These are phyloP conservation scores for Platyscapa corneri DNA, from an alignment of 1,140 invertebrate species.

Conservation along the genomic window DNA sequence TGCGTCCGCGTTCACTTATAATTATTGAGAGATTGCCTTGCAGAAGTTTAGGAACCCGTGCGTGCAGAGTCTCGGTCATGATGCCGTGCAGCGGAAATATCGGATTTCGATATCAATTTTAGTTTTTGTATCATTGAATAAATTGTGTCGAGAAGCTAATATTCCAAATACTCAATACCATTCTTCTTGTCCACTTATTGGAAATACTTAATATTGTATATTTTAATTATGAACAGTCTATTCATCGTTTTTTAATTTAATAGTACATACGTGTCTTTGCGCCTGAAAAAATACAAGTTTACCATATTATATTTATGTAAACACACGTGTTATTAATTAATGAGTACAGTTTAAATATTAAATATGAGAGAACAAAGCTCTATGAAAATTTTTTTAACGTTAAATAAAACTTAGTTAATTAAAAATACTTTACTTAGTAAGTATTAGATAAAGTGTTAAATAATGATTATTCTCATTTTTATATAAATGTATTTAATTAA, in stretches of 20 bases:
- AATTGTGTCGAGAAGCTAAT: neutral
- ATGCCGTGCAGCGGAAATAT: neutral
- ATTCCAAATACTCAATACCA: neutral
- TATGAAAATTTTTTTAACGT: too few species aligned
- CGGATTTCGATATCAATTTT: constrained; percentile 26
- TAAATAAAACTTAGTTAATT: too few species aligned
- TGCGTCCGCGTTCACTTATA: constrained; percentile 18
- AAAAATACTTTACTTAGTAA: too few species aligned
- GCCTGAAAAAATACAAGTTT: neutral
- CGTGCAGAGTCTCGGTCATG: neutral
- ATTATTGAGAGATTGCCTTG: constrained; percentile 7
- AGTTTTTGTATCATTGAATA: neutral
- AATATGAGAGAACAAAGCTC: too few species aligned
- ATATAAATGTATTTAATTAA: too few species aligned
- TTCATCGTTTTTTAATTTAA: neutral
- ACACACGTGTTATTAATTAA: neutral
- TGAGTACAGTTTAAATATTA: too few species aligned
- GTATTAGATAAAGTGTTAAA: too few species aligned
- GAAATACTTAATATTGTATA: neutral
- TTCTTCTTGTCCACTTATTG: neutral
- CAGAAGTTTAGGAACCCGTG: neutral
- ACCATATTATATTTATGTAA: neutral
- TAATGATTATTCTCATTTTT: too few species aligned
- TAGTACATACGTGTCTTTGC: neutral
- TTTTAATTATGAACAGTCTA: neutral